phyloP scores from a whole-genome alignment of 2,797 vertebrate genomes.

The Scolopax bukidnonensis region DNA sequence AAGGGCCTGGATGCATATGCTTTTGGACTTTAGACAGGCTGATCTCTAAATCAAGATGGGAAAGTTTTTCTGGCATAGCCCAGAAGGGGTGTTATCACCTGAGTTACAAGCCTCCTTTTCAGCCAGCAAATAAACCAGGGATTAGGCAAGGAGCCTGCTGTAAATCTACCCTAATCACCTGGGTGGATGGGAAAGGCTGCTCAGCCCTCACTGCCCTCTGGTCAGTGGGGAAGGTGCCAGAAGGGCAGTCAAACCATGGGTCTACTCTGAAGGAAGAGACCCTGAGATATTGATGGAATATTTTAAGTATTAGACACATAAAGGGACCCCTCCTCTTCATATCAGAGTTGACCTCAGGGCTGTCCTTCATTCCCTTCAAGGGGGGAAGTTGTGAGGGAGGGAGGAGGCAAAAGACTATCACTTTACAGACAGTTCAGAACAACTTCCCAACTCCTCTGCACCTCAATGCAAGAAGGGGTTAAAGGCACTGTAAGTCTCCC shows the following conservation, averaged over 20 bases:
- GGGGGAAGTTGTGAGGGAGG: background rate
- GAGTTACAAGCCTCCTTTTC: background rate
- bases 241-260: background rate
- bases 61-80: background rate
- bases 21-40: background rate
- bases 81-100: background rate
- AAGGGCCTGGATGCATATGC: background rate
- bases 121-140: background rate
- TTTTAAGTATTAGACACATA: background rate
- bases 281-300: fast-evolving
- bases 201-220: background rate
- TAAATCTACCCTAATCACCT: background rate
- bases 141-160: background rate
- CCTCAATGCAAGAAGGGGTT: background rate
- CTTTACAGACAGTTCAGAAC: background rate
- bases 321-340: background rate
- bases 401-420: background rate
- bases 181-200: background rate
- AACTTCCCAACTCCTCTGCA: background rate
- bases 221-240: background rate
- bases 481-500: background rate
- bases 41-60: background rate
- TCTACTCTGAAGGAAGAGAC: background rate
- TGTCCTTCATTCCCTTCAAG: background rate
- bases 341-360: background rate